Percentiles rank a stretch among this genome's conserved stretches.
phyloP scores from a whole-genome alignment of 2,797 vertebrate genomes.

The Petrocephalus sullivani region DNA sequence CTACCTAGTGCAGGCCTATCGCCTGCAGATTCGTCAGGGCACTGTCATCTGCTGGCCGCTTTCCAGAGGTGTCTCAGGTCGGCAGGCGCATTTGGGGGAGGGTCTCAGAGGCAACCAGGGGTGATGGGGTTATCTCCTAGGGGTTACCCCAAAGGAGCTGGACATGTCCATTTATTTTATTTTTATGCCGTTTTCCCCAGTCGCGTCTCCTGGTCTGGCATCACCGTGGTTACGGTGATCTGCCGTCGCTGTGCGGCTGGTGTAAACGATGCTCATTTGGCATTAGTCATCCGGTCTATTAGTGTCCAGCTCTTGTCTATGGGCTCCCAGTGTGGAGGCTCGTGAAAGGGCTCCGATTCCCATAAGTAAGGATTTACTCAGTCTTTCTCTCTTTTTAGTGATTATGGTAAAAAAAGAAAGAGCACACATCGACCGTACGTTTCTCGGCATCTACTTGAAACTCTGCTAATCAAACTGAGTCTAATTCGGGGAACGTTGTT shows the following conservation, averaged over 20 bases:
- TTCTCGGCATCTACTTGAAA: background rate
- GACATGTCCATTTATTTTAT: background rate
- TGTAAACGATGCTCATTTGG: background rate
- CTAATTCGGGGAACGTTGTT: background rate
- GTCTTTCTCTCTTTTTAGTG: background rate
- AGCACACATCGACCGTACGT: background rate
- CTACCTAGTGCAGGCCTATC: background rate
- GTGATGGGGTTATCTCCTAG: background rate
- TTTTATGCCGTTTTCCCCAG: no score
- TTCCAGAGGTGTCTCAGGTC: background rate
- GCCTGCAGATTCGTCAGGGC: background rate
- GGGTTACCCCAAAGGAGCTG: background rate
- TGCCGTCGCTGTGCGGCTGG: background rate
- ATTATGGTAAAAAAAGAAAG: background rate
- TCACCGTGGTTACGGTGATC: background rate
- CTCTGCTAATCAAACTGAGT: background rate
- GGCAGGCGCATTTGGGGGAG: background rate
- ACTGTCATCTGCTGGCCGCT: background rate
- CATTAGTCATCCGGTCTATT: background rate
- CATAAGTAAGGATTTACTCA: background rate
- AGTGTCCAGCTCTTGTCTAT: background rate
- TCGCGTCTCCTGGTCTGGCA: background rate
- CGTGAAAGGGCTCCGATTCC: background rate
- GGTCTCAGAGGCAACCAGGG: background rate
- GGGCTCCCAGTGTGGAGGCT: background rate